Conservation (phyloP, 2,888 invertebrate genomes). For the Melitaea athalia region DNA sequence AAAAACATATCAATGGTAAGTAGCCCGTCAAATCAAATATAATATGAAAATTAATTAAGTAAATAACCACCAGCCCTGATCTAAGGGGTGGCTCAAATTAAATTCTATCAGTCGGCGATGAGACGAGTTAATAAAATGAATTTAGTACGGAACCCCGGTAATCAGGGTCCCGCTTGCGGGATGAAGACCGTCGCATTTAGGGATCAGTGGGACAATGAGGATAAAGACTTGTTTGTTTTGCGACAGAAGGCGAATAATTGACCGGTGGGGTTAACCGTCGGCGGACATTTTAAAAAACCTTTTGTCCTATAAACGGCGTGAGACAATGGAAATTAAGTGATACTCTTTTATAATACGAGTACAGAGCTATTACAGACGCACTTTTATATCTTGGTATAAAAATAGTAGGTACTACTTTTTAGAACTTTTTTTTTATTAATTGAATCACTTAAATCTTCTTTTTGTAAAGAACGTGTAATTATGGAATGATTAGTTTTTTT, state of each 20-base stretch:
- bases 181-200: constrained; percentile 52
- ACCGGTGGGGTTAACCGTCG: constrained; percentile 47
- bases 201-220: constrained; percentile 66
- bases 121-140: constrained; percentile 81
- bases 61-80: constrained; percentile 36
- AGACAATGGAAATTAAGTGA: constrained; percentile 23
- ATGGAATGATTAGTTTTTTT: no score
- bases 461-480: no score
- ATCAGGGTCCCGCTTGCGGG: constrained; percentile 54
- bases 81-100: constrained; percentile 41
- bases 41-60: constrained; percentile 6
- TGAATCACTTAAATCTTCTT: no score
- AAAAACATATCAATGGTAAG: neutral
- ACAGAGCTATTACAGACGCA: neutral
- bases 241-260: constrained; percentile 75
- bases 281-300: constrained; percentile 33
- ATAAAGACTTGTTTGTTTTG: constrained; percentile 71
- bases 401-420: no score
- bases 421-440: no score
- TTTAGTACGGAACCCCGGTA: constrained; percentile 68
- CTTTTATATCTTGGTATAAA: neutral
- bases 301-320: constrained; percentile 27
- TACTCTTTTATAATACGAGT: constrained; percentile 7
- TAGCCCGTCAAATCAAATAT: neutral
- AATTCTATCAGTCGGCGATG: constrained; percentile 78